Evolutionary conservation across 2,888 invertebrate genomes (phyloP), one percentile per base, ranked within the genome.

Genomic region (Flexamia atlantica): DNA sequence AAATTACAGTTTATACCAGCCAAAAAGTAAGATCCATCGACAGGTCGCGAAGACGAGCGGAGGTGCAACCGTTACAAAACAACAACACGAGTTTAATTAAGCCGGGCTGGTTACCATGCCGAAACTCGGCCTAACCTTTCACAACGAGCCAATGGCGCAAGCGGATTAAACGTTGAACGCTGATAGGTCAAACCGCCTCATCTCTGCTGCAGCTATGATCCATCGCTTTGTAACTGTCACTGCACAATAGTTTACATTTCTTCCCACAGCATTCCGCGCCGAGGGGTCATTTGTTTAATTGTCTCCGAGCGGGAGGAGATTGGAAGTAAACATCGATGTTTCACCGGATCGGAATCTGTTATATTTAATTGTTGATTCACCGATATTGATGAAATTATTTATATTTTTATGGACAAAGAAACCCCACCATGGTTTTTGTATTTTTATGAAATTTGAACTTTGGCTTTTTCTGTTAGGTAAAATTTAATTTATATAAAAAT

Each of bases 261-360:
- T 64, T 64, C 64, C 64, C 64, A 64, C 64, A 64, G 64, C 64
- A 64, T 64, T 64, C 64, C 64, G 9, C 23, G 30, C 64, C 30
- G 25, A 10, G 9, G n/a, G 23, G 64, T 64, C 28, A 64, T 64
- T 64, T 64, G 64, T 28, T 64, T 64, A 12, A 20, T 46, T 12
- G 4, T 12, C 46, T 53, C 20, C 53, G 23, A 53, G 20, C 20
- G 5, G 53, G 23, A 53, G 3, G 53, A 53, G 53, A 53, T 46
- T 46, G 46, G 2, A 46, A 46, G 17, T 46, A 46, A 46, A 46
- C 14, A 46, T 46, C 9, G 46, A 46, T 46, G 14, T 2, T 2
- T 46, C 14, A 17, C 46, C 12, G 46, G 36, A 36, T 36, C 9
- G 4, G n/a, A n/a, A n/a, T n/a, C n/a, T n/a, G n/a, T n/a, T n/a